Base-by-base conservation (phyloP, 2,888 invertebrate species). In the Drosophila lacicola region DNA sequence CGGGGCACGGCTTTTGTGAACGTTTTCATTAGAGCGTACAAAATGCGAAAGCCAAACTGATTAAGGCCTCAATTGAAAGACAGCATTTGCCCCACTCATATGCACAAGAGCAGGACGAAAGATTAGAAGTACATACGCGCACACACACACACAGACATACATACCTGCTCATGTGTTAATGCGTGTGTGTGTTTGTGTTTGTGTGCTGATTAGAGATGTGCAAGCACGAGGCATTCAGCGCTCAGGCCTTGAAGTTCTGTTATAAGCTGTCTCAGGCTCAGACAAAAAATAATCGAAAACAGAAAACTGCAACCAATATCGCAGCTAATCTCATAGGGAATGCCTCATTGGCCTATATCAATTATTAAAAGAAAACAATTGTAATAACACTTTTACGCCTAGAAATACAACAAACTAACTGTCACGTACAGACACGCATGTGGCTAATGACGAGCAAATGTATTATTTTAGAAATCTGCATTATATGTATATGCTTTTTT, bases 11-110 rank as follows among this genome's bases (percentile, higher is more conserved):
- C 78, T 63, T 78, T 76, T 73, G 61, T 61, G 57, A 53, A 69
- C 78, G 64, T 76, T 80, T 78, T 76, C 77, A 76, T 78, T 76
- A 76, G 50, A 53, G 68, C 60, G 39, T 55, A 81, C 78, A 88
- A 88, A 85, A 85, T 85, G 70, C 66, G 70, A 82, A 82, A 85
- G 80, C 87, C 83, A 86, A 82, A 86, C 83, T 86, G 83, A 84
- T 84, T 88, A 88, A 73, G 71, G 84, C 78, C 75, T 78, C 71
- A 83, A 80, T 86, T 82, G 70, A 76, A 65, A 72, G 79, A 60
- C 64, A 57, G 61, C 71, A 60, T 69, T 68, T 58, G 19, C 55
- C 45, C 34, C 56, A 74, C 71, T 67, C 66, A 66, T 68, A 63
- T 33, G 61, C 72, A 77, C 19, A 41, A 49, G 56, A 68, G 61